Conservation (phyloP, 2,888 invertebrate genomes). For the Aromia moschata region DNA sequence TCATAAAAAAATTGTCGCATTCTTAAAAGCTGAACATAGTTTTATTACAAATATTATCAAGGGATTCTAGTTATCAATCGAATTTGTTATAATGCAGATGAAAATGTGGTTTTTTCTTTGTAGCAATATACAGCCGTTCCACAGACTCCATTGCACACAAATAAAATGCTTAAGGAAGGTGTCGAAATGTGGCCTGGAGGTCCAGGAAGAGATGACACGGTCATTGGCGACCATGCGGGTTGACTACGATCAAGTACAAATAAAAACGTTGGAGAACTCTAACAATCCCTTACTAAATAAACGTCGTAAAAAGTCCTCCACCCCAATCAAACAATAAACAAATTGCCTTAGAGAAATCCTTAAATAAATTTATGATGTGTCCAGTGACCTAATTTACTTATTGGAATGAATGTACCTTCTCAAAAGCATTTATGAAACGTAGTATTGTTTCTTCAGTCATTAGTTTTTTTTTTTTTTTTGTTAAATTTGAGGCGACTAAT, state of each 20-base stretch:
- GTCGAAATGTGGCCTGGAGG: constrained; percentile 96
- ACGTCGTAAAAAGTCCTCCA: constrained; percentile 68
- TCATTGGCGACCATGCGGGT: constrained; percentile 98
- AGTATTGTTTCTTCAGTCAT: constrained; percentile 7
- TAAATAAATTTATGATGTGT: background rate
- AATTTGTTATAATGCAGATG: no score
- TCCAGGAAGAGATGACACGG: constrained; percentile 98
- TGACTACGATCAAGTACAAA: constrained; percentile 94
- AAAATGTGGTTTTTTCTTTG: constrained; percentile 45
- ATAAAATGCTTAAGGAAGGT: constrained; percentile 87
- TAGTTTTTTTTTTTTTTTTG: background rate
- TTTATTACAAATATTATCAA: no score
- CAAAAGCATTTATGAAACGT: constrained; percentile 16
- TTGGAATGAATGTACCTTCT: constrained; percentile 3
- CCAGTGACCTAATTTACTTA: background rate
- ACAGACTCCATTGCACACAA: constrained; percentile 93
- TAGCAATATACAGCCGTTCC: constrained; percentile 84
- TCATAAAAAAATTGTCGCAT: no score
- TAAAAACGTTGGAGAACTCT: constrained; percentile 91
- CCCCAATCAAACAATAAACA: constrained; percentile 22
- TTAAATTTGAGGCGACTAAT: background rate
- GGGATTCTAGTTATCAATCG: no score
- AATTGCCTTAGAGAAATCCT: constrained; percentile 19
- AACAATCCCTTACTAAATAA: constrained; percentile 93
- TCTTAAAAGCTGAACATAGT: no score